Evolutionary conservation across 2,888 invertebrate genomes (phyloP), one percentile per base, ranked within the genome.

Genomic region (Macrophya alboannulata): DNA sequence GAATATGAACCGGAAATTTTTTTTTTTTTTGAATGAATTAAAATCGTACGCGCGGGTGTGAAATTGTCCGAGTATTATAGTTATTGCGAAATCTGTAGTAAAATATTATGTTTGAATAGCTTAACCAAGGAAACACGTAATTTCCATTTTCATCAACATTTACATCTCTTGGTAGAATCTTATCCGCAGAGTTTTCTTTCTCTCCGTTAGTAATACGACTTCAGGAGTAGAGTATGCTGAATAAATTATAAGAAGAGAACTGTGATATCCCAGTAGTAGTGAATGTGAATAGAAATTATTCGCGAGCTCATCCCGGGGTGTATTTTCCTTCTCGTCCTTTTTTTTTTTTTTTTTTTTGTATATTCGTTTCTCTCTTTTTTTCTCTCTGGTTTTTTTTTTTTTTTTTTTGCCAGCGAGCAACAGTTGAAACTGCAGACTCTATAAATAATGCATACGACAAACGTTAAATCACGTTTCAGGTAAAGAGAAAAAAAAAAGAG

Each of bases 121-220:
- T 25, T 12, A 51, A 77, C n/a, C 8, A 15, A 55, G 31, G 31
- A 51, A 81, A 59, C 37, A 81, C 40, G 62, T n/a, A 40, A 62
- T 81, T 43, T 81, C 40, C 81, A 81, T 62, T 81, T 40, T 81
- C 43, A 81, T 81, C 12, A 81, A 51, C n/a, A 81, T 81, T 81
- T 62, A 43, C 21, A 62, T 81, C 25, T 15, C 59, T 59, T 10
- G 81, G 43, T 31, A 6, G 81, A 40, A 81, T 62, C 43, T 81
- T 37, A 81, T 81, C 31, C 62, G 43, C 40, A 21, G 62, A 43
- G 8, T 62, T 62, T 12, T 76, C 10, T 31, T 77, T 17, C 17
- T 37, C 31, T 55, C 6, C 9, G n/a, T 9, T 25, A 31, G 48
- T 31, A 51, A 77, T 51, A 37, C 55, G n/a, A 37, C 37, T 51